Evolutionary conservation across 64 coral and sea anemone genomes (phyloP).

Genomic region (Montipora sp.): DNA sequence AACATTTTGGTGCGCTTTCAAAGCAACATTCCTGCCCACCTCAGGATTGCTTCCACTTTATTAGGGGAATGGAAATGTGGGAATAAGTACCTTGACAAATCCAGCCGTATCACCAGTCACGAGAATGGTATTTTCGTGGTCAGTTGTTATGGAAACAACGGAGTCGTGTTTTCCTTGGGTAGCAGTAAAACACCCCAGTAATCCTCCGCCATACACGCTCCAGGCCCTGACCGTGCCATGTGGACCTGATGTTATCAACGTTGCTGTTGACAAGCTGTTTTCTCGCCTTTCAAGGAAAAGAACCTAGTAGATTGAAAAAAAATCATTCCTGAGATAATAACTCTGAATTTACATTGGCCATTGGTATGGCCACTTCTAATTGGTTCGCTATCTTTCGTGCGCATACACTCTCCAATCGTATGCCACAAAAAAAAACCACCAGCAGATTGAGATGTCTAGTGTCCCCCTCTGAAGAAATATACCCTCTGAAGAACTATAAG

Average conservation of each 20-base stretch:
- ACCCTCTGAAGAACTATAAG: no score
- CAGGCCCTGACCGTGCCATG: constrained; percentile 80
- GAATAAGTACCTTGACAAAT: constrained; percentile 73
- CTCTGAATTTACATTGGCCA: no score
- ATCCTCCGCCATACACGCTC: constrained; percentile 83
- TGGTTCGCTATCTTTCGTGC: no score
- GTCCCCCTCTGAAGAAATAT: no score
- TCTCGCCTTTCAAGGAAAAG: constrained; percentile 83
- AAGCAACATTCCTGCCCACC: not conserved
- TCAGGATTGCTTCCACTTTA: not conserved
- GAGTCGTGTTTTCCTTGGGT: constrained; percentile 75
- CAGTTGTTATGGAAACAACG: constrained; percentile 77
- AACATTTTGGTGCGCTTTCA: no score
- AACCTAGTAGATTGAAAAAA: constrained; percentile 40
- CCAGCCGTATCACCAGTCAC: constrained; percentile 87
- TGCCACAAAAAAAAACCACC: no score
- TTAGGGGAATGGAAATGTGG: not conserved
- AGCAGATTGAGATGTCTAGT: no score
- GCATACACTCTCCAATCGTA: no score
- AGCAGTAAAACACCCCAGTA: constrained; percentile 87
- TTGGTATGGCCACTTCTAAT: no score
- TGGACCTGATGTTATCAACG: constrained; percentile 74
- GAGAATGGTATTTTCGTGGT: constrained; percentile 79
- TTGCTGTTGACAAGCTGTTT: constrained; percentile 70
- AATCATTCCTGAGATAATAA: not conserved